phyloP scores from a whole-genome alignment of 2,888 invertebrate genomes.

The Sinhomidia bicolor region DNA sequence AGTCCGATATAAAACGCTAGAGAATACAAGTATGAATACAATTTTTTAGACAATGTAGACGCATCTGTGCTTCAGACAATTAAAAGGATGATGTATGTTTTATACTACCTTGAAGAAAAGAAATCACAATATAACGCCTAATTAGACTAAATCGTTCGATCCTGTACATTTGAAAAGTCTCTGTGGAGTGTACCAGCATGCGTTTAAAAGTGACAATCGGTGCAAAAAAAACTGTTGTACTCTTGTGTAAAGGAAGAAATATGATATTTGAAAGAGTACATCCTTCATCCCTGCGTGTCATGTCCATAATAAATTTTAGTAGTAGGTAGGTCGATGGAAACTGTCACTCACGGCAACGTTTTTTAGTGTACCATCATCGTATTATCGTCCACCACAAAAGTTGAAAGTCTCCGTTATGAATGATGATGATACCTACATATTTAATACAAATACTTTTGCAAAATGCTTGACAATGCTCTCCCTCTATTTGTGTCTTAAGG shows the following conservation, averaged over 20 bases:
- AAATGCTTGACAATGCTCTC: too few species aligned
- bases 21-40: too few species aligned
- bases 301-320: not conserved
- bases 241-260: not conserved
- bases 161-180: not conserved
- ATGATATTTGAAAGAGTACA: not conserved
- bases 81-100: not conserved
- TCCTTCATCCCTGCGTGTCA: not conserved
- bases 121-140: constrained; percentile 6
- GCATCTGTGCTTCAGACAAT: not conserved
- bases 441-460: too few species aligned
- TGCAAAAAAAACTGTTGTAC: not conserved
- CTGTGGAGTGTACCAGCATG: not conserved
- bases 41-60: too few species aligned
- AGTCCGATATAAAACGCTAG: too few species aligned
- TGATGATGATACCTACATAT: too few species aligned
- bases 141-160: constrained; percentile 47
- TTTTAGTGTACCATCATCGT: too few species aligned
- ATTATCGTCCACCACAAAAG: not conserved
- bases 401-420: too few species aligned
- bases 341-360: constrained; percentile 24
- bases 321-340: constrained; percentile 6
- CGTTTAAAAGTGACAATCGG: not conserved
- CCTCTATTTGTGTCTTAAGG: too few species aligned
- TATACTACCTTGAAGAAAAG: not conserved